These are phyloP conservation scores for Macquaria ambigua DNA, from an alignment of 2,113 vertebrate species.

Conservation along the genomic window DNA sequence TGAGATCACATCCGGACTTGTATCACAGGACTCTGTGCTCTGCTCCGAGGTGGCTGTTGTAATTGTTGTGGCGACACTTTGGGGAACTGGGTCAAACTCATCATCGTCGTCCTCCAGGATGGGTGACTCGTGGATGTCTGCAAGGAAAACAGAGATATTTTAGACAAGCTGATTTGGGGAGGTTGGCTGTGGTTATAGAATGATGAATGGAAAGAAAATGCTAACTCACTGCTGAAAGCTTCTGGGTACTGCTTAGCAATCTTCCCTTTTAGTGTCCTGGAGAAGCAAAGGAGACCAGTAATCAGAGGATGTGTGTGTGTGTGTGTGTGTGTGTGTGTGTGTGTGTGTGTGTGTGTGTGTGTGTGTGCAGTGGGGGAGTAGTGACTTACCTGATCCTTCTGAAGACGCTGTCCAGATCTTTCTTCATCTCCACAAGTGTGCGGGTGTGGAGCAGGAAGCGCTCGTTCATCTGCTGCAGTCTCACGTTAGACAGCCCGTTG, in stretches of 20 bases:
- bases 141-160: not conserved
- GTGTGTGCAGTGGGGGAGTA: not conserved
- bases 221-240: slow-evolving; percentile 95
- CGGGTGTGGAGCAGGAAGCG: slow-evolving; percentile 93
- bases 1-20: slow-evolving; percentile 92
- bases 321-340: not conserved
- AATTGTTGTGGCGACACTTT: slow-evolving; percentile 84
- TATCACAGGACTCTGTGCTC: slow-evolving; percentile 96
- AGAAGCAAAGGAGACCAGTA: slow-evolving; percentile 37
- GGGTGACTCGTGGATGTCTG: slow-evolving; percentile 91
- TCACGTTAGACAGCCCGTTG: slow-evolving; percentile 91
- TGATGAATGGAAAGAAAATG: slow-evolving; percentile 12
- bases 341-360: too few relatives aligned
- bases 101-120: slow-evolving; percentile 92
- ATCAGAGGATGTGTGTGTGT: not conserved
- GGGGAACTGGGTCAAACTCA: slow-evolving; percentile 89
- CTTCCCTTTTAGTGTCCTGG: slow-evolving; percentile 94
- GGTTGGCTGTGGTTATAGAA: not conserved
- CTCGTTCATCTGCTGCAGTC: slow-evolving; percentile 97
- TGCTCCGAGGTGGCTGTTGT: slow-evolving; percentile 92
- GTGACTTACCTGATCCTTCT: slow-evolving; percentile 90
- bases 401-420: slow-evolving; percentile 96
- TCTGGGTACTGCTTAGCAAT: slow-evolving; percentile 96
- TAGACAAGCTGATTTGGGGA: not conserved
- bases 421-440: slow-evolving; percentile 95